A percentile compares a stretch with the other conserved stretches of the same genome.
Evolutionary conservation across 2,888 invertebrate genomes (phyloP).

Genomic region (Lacanobia oleracea): DNA sequence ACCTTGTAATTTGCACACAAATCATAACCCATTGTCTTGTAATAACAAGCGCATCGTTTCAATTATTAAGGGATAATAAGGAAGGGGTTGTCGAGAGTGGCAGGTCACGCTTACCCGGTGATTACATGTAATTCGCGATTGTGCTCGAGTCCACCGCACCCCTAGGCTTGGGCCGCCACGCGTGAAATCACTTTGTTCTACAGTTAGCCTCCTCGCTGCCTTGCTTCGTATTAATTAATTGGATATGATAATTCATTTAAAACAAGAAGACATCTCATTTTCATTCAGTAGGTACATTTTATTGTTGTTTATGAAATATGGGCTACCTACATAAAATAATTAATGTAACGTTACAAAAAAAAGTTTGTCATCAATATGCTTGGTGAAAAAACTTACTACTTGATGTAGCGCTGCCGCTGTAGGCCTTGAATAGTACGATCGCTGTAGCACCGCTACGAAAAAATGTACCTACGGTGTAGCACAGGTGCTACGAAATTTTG

Average conservation of each 20-base stretch:
- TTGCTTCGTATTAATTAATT: conserved; percentile 55
- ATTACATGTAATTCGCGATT: conserved; percentile 85
- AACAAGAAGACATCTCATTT: conserved; percentile 27
- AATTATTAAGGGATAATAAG: conserved; percentile 83
- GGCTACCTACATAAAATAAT: not conserved
- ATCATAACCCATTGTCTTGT: conserved; percentile 73
- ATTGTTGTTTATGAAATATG: not conserved
- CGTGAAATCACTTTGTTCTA: conserved; percentile 90
- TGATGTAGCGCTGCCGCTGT: not conserved
- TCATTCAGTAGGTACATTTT: not conserved
- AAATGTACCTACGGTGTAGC: conserved; percentile 43
- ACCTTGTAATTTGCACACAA: conserved; percentile 63
- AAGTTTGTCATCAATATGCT: not conserved
- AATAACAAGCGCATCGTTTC: conserved; percentile 81
- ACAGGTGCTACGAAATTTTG: conserved; percentile 64
- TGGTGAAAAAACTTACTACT: not conserved
- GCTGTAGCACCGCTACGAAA: conserved; percentile 44
- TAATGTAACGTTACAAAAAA: not conserved
- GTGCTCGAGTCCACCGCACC: conserved; percentile 80
- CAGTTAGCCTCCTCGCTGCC: conserved; percentile 82
- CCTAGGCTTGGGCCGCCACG: conserved; percentile 77
- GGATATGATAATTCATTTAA: conserved; percentile 42
- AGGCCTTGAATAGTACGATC: not conserved
- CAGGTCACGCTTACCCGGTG: conserved; percentile 75
- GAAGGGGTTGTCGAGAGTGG: conserved; percentile 84